Conservation (phyloP, 2,797 vertebrate species). For the Eulemur albifrons region DNA sequence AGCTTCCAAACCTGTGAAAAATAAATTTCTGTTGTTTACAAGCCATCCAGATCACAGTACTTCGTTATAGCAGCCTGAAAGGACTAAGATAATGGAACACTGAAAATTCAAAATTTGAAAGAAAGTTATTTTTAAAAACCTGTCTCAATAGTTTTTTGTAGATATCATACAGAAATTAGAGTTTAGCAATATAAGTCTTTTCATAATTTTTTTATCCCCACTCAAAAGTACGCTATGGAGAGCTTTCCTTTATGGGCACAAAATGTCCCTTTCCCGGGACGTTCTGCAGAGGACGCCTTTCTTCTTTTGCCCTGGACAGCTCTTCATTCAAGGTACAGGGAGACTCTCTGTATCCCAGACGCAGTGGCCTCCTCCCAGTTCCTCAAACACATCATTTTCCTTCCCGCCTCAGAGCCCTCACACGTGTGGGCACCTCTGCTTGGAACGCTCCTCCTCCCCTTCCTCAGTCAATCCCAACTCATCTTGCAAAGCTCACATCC, state of each 20-base stretch:
- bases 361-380: background rate
- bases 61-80: background rate
- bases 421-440: accelerated
- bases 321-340: background rate
- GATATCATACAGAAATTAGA: background rate
- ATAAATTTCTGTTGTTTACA: background rate
- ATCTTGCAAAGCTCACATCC: background rate
- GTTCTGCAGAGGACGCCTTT: background rate
- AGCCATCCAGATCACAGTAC: background rate
- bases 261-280: background rate
- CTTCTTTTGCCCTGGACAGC: background rate
- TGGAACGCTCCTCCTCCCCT: background rate
- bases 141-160: background rate
- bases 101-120: background rate
- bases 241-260: background rate
- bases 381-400: background rate
- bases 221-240: background rate
- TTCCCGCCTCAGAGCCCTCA: background rate
- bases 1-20: background rate
- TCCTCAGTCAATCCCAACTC: background rate
- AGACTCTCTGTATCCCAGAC: background rate
- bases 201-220: background rate
- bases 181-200: background rate
- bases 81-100: background rate
- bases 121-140: background rate